Evolutionary conservation across 2,797 vertebrate species (phyloP).

Genomic region (Macropodus opercularis): DNA sequence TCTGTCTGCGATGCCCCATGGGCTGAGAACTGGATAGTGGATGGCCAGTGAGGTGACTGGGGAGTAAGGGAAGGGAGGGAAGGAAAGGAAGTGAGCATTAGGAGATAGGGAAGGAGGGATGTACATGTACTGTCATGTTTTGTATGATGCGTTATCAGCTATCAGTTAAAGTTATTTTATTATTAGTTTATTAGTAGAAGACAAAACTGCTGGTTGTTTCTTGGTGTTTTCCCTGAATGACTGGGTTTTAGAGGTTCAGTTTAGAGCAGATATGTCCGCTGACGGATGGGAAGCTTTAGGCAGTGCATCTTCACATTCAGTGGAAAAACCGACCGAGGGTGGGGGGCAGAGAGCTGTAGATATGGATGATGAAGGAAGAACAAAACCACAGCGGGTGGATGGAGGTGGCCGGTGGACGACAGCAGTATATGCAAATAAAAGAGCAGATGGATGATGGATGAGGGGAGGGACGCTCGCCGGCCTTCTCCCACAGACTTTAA

Average conservation of each 20-base stretch:
- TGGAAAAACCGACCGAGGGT: neutral
- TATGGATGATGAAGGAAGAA: neutral
- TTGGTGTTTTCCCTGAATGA: neutral
- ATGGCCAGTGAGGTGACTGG: constrained; percentile 35
- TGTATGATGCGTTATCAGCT: no score
- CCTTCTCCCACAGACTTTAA: constrained; percentile 34
- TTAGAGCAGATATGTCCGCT: neutral
- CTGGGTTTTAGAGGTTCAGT: neutral
- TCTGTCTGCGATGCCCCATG: constrained; percentile 25
- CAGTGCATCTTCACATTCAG: neutral
- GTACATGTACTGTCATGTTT: no score
- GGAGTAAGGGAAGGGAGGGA: constrained; percentile 26
- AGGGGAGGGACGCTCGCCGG: constrained; percentile 10
- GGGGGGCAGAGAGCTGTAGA: neutral
- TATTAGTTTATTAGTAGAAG: no score
- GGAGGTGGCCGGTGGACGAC: neutral
- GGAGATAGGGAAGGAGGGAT: neutral
- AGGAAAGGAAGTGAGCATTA: neutral
- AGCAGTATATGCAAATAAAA: neutral
- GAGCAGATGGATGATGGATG: constrained; percentile 35
- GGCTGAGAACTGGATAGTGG: constrained; percentile 24
- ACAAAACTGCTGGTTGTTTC: no score
- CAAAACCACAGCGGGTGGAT: neutral
- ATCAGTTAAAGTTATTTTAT: no score
- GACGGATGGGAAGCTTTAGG: constrained; percentile 14